These are phyloP conservation scores for Phalera bucephala DNA, from an alignment of 2,888 invertebrate species.

Conservation along the genomic window DNA sequence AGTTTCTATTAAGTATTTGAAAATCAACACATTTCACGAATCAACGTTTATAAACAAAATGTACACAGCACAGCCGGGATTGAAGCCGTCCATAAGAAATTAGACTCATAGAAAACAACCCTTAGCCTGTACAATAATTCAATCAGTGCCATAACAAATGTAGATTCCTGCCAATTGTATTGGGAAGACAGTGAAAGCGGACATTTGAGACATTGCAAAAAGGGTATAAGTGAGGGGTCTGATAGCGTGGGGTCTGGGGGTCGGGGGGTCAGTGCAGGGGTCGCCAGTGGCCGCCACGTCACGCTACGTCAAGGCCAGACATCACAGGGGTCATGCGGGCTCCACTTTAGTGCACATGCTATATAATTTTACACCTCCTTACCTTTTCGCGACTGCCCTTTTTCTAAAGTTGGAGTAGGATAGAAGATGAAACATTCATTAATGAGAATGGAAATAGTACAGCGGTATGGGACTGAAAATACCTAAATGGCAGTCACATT, in stretches of 20 bases:
- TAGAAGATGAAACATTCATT: conserved; percentile 82
- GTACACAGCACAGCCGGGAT: conserved; percentile 31
- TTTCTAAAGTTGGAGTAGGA: conserved; percentile 86
- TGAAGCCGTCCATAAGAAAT: conserved; percentile 33
- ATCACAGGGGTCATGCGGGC: conserved; percentile 73
- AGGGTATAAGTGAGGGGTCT: conserved; percentile 22
- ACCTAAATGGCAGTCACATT: conserved; percentile 26
- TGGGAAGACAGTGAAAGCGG: conserved; percentile 57
- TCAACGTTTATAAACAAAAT: conserved; percentile 15
- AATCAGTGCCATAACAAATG: not conserved
- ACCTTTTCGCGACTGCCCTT: conserved; percentile 95
- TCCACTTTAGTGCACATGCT: conserved; percentile 70
- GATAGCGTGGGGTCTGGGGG: conserved; percentile 11
- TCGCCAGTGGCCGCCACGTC: conserved; percentile 20
- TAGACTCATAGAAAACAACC: conserved; percentile 21
- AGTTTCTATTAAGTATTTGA: no score
- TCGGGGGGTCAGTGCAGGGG: conserved; percentile 37
- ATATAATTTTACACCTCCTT: conserved; percentile 74
- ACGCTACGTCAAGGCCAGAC: conserved; percentile 39
- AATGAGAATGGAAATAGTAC: conserved; percentile 72
- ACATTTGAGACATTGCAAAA: conserved; percentile 47
- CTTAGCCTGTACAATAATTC: conserved; percentile 18
- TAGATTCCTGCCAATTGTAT: conserved; percentile 21
- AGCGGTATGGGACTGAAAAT: conserved; percentile 44
- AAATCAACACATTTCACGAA: conserved; percentile 39